phyloP scores from a whole-genome alignment of 1,140 invertebrate genomes.

The Achatina immaculata region DNA sequence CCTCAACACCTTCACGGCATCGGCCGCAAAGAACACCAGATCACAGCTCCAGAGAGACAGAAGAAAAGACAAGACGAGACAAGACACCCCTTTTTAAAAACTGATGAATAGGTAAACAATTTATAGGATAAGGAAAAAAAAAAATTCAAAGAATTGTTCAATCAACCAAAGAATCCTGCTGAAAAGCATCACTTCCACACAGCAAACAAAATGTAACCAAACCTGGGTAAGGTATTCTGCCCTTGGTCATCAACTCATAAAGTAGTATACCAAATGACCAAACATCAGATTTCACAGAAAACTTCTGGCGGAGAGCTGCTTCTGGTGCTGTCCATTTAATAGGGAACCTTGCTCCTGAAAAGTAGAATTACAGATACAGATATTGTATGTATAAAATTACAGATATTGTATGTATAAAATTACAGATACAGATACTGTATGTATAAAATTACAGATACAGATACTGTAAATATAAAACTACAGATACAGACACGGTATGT shows the following conservation, averaged over 20 bases:
- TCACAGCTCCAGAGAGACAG: too few relatives aligned
- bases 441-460: neutral
- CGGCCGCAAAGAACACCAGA: too few relatives aligned
- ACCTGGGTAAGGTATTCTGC: constrained; percentile 93
- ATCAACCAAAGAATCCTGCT: too few relatives aligned
- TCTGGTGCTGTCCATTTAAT: constrained; percentile 99
- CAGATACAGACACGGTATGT: neutral
- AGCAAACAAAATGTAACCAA: constrained; percentile 37
- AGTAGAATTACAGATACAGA: neutral
- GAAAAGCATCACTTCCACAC: too few relatives aligned
- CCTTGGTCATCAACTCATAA: constrained; percentile 98
- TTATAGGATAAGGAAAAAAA: too few relatives aligned
- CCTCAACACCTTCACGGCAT: too few relatives aligned
- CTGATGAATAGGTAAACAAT: too few relatives aligned
- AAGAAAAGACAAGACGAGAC: too few relatives aligned
- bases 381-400: too few relatives aligned
- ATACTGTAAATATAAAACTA: neutral
- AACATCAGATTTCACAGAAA: constrained; percentile 98
- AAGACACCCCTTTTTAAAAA: too few relatives aligned
- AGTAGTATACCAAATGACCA: constrained; percentile 98
- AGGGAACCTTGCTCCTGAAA: constrained; percentile 82
- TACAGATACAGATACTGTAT: neutral
- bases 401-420: too few relatives aligned
- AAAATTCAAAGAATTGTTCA: too few relatives aligned
- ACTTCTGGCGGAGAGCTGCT: constrained; percentile 86